These are phyloP conservation scores for Lissocephala sabroskyi DNA, from an alignment of 2,888 invertebrate genomes.

Conservation along the genomic window DNA sequence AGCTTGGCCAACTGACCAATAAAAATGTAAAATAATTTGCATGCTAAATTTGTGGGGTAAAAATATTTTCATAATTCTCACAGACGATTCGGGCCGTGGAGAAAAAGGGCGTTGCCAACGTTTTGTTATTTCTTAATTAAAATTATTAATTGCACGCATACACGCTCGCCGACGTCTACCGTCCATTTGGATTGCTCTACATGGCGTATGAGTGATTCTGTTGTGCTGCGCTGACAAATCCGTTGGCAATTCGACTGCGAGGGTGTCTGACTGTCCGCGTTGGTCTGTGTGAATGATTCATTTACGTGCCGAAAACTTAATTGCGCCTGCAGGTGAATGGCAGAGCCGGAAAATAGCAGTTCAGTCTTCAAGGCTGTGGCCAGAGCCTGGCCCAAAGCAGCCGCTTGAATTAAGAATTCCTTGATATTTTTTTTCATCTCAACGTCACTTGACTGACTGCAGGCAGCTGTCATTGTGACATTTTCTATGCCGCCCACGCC, in stretches of 20 bases:
- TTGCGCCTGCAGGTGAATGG: constrained; percentile 25
- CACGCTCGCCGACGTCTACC: constrained; percentile 4
- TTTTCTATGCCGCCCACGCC: constrained; percentile 6
- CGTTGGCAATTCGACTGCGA: background rate
- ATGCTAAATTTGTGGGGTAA: constrained; percentile 36
- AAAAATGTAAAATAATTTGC: constrained; percentile 16
- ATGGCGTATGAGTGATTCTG: constrained; percentile 28
- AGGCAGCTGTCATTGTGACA: constrained; percentile 32
- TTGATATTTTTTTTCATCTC: background rate
- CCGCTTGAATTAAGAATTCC: too few relatives aligned
- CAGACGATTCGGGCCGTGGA: background rate
- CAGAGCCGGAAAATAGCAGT: too few relatives aligned
- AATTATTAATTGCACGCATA: constrained; percentile 64
- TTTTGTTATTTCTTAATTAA: constrained; percentile 57
- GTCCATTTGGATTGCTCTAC: constrained; percentile 19
- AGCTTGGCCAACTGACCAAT: too few relatives aligned
- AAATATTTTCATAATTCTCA: background rate
- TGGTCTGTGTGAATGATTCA: constrained; percentile 41
- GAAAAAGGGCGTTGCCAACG: too few relatives aligned
- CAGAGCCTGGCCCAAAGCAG: too few relatives aligned
- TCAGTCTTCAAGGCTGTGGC: too few relatives aligned
- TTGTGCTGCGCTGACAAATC: background rate
- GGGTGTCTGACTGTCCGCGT: background rate
- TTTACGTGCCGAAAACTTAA: constrained; percentile 38
- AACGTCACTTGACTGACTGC: constrained; percentile 25